Conservation (phyloP, 2,888 invertebrate species). For the Microctonus brassicae region DNA sequence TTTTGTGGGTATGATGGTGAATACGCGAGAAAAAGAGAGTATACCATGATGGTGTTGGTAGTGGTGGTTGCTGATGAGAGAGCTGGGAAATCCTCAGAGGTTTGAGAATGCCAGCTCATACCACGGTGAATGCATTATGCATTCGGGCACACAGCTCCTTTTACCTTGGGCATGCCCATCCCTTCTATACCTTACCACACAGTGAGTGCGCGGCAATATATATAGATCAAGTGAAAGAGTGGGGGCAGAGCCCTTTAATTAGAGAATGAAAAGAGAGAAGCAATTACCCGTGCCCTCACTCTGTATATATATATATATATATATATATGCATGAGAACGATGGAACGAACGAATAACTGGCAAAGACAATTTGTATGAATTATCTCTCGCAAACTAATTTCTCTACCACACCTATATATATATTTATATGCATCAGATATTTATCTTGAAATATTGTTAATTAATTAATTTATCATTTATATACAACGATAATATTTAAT, state of each 20-base stretch:
- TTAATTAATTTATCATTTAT: background rate
- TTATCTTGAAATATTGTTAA: background rate
- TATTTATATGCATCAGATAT: background rate
- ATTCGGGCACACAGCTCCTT: slow-evolving; percentile 55
- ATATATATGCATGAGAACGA: slow-evolving; percentile 22
- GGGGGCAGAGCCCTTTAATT: slow-evolving; percentile 47
- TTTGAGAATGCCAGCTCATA: slow-evolving; percentile 39
- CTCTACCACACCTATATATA: background rate
- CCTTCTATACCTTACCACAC: slow-evolving; percentile 10
- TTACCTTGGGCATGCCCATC: slow-evolving; percentile 40
- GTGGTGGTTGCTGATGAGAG: slow-evolving; percentile 47
- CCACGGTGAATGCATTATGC: slow-evolving; percentile 62
- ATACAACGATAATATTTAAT: background rate
- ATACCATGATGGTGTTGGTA: slow-evolving; percentile 36
- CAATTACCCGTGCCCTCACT: slow-evolving; percentile 40
- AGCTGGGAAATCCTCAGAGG: slow-evolving; percentile 28
- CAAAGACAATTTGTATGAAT: slow-evolving; percentile 36
- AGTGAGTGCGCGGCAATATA: slow-evolving; percentile 10
- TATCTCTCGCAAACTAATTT: slow-evolving; percentile 22
- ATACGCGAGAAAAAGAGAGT: slow-evolving; percentile 32
- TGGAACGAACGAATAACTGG: slow-evolving; percentile 25
- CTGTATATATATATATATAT: background rate
- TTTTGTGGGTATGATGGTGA: slow-evolving; percentile 12
- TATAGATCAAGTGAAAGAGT: background rate
- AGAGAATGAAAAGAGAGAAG: slow-evolving; percentile 46